These are phyloP conservation scores for Ophioninae sp. DNA, from an alignment of 2,888 invertebrate species.

Conservation along the genomic window DNA sequence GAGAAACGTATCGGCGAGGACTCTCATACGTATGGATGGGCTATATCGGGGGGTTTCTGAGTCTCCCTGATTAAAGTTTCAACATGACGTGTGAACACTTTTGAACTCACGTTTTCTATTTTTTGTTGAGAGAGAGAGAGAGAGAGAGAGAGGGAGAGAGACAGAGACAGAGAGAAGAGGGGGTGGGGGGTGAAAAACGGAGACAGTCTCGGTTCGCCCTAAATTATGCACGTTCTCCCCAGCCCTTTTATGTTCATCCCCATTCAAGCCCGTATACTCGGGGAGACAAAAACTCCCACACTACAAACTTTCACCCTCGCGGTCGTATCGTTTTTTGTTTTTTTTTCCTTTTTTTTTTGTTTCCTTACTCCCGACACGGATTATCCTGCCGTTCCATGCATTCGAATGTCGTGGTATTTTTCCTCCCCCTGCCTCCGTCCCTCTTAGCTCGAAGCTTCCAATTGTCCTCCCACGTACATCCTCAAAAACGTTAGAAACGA, in stretches of 20 bases:
- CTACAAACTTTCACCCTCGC: constrained; percentile 15
- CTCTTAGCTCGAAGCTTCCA: neutral
- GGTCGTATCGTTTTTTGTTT: neutral
- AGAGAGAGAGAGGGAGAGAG: neutral
- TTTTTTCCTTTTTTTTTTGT: constrained; percentile 7
- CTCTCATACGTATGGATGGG: neutral
- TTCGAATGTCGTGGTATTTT: neutral
- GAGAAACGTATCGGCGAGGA: constrained; percentile 7
- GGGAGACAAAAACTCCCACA: constrained; percentile 22
- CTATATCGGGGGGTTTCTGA: neutral
- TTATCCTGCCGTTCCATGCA: constrained; percentile 16
- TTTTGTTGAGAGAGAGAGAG: neutral
- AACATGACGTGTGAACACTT: constrained; percentile 38
- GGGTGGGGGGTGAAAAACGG: neutral
- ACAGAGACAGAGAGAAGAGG: neutral
- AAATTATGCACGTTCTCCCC: constrained; percentile 41
- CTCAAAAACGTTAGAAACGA: neutral
- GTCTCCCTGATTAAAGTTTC: constrained; percentile 47
- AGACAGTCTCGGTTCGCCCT: constrained; percentile 22
- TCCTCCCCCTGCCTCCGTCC: neutral
- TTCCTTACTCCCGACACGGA: constrained; percentile 25
- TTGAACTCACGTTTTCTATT: constrained; percentile 11
- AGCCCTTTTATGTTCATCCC: constrained; percentile 27
- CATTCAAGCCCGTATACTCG: constrained; percentile 5
- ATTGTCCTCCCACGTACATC: neutral